phyloP scores from a whole-genome alignment of 2,888 invertebrate species.

The Campoplex nolae region DNA sequence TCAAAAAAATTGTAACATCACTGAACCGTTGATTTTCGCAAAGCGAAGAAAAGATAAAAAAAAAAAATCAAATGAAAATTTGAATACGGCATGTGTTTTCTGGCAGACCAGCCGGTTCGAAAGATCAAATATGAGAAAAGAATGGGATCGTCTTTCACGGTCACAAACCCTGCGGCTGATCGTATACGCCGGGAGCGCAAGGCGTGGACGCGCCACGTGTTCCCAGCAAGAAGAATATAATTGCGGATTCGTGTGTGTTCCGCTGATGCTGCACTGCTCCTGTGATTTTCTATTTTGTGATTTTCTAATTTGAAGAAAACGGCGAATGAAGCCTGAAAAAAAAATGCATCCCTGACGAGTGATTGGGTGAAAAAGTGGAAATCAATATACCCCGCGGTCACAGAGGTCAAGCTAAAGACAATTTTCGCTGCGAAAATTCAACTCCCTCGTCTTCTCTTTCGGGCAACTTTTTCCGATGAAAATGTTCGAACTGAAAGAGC shows the following conservation, averaged over 20 bases:
- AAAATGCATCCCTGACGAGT: constrained; percentile 13
- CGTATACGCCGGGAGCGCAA: constrained; percentile 33
- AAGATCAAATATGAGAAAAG: constrained; percentile 23
- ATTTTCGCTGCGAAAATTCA: background rate
- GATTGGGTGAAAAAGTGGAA: constrained; percentile 63
- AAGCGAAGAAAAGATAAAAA: background rate
- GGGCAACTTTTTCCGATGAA: no score
- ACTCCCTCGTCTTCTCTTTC: no score
- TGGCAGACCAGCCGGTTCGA: constrained; percentile 60
- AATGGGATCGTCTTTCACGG: constrained; percentile 60
- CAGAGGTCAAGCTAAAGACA: background rate
- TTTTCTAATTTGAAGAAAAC: no score
- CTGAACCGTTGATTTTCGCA: background rate
- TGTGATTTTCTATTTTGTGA: constrained; percentile 2
- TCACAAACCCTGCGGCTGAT: constrained; percentile 24
- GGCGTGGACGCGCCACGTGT: constrained; percentile 68
- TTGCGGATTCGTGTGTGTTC: constrained; percentile 26
- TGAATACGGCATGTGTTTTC: constrained; percentile 17
- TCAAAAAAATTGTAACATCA: background rate
- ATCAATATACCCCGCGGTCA: constrained; percentile 59
- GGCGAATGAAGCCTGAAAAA: background rate
- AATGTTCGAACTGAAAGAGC: no score
- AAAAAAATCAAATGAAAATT: background rate
- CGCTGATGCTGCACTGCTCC: background rate
- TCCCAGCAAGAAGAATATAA: constrained; percentile 41